Base-by-base conservation (phyloP, 2,797 vertebrate genomes). In the Craterocephalus amniculus region DNA sequence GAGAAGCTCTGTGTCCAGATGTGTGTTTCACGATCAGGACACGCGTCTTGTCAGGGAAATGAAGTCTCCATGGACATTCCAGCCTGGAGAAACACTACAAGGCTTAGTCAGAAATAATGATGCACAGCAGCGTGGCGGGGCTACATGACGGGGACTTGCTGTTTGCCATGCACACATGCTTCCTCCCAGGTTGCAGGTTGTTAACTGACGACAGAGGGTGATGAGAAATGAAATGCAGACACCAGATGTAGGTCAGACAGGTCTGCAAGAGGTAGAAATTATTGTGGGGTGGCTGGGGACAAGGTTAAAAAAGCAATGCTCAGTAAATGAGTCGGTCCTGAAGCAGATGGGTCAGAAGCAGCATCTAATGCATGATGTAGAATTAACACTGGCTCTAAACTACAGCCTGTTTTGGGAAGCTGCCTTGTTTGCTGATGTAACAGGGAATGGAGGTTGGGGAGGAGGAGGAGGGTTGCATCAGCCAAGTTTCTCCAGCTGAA, bases 131-230 rank as follows among this genome's bases (percentile, higher is more conserved):
- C 4, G 31, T 64, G 71, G 65, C 62, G 64, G 82, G 75, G 73
- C 57, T 45, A 81, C 63, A 64, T 62, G 72, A 75, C 2, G 13
- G 62, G 62, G 71, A 72, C 70, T 79, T 51, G 70, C 49, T 76
- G 67, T 78, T 68, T 57, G 66, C 52, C 24, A 1, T 57, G 57
- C 52, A 63, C 52, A 63, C 72, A 71, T 65, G 70, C 70, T 73
- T 74, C 77, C 77, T 72, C 67, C 72, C 74, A 77, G 78, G 78
- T 82, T 82, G 80, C 78, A 83, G 63, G 78, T 84, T 87, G 86
- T 84, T 85, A 86, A 84, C 70, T 83, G 83, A 86, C 80, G 79
- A 82, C 79, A 69, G 69, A 52, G 24, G 43, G 60, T 73, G 79
- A 84, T 79, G 80, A 80, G 73, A 73, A 85, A 85, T 75, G 66